Percentiles rank a stretch among this genome's conserved stretches.
Conservation (phyloP, 2,113 vertebrate species). For the Stegastes partitus region DNA sequence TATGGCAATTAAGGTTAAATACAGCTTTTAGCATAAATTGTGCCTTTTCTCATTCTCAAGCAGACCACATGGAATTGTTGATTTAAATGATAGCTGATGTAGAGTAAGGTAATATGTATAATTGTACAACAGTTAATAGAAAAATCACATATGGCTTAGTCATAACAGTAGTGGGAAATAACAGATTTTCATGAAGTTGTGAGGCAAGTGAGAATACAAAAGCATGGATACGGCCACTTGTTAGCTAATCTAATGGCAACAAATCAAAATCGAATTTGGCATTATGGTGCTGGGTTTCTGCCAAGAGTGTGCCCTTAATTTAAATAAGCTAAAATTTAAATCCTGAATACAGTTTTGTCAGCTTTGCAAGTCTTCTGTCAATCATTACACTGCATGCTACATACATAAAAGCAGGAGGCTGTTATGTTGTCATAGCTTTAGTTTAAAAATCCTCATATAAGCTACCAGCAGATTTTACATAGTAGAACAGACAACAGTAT, state of each 20-base stretch:
- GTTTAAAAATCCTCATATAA: no score
- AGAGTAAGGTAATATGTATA: constrained; percentile 60
- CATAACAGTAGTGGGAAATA: constrained; percentile 52
- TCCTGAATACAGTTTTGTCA: no score
- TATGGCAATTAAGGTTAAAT: constrained; percentile 81
- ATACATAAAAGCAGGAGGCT: no score
- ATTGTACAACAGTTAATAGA: constrained; percentile 60
- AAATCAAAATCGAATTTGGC: not conserved
- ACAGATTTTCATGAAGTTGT: constrained; percentile 63
- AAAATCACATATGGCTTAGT: constrained; percentile 67
- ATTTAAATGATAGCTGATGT: constrained; percentile 65
- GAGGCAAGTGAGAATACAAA: constrained; percentile 39
- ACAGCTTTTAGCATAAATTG: constrained; percentile 77
- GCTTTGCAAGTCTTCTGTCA: no score
- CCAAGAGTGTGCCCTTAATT: not conserved
- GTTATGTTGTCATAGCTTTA: no score
- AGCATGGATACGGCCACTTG: constrained; percentile 12
- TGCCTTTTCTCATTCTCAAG: constrained; percentile 65
- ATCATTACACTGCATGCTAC: no score
- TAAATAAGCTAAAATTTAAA: no score
- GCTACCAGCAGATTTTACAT: no score
- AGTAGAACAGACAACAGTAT: no score
- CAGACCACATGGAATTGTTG: constrained; percentile 60
- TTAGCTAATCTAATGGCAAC: constrained; percentile 3
- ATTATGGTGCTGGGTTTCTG: not conserved